Percentiles rank a stretch among this genome's conserved stretches.
Evolutionary conservation across 2,888 invertebrate genomes (phyloP).

Genomic region (Trilocha varians): DNA sequence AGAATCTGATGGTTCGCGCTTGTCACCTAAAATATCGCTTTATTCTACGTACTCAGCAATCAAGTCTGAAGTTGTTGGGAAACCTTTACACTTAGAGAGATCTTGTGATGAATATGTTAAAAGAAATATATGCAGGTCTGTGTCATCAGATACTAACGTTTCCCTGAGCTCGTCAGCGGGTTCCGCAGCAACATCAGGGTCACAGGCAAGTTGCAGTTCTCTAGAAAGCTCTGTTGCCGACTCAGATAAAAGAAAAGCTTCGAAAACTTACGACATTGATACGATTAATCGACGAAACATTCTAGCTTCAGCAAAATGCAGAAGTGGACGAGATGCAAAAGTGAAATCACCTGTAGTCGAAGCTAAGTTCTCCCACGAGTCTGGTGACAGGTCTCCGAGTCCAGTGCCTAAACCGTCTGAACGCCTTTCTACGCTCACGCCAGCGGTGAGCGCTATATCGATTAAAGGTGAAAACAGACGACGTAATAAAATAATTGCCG

Average conservation of each 20-base stretch:
- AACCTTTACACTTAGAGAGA: slow-evolving; percentile 42
- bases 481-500: slow-evolving; percentile 59
- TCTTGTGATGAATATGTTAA: slow-evolving; percentile 62
- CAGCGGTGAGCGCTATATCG: slow-evolving; percentile 66
- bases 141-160: slow-evolving; percentile 82
- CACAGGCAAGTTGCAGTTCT: slow-evolving; percentile 80
- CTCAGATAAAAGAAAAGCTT: slow-evolving; percentile 77
- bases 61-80: slow-evolving; percentile 54
- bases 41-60: slow-evolving; percentile 53
- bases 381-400: slow-evolving; percentile 64
- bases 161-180: slow-evolving; percentile 80
- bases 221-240: slow-evolving; percentile 77
- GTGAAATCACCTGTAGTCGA: slow-evolving; percentile 81
- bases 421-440: slow-evolving; percentile 70
- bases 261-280: slow-evolving; percentile 86
- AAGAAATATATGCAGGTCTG: slow-evolving; percentile 76
- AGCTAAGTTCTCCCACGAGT: slow-evolving; percentile 79
- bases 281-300: slow-evolving; percentile 90
- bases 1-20: slow-evolving; percentile 70
- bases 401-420: slow-evolving; percentile 63
- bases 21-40: slow-evolving; percentile 60
- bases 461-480: slow-evolving; percentile 67
- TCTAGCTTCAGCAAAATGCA: slow-evolving; percentile 87
- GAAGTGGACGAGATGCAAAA: slow-evolving; percentile 84
- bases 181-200: slow-evolving; percentile 82